Evolutionary conservation across 2,797 vertebrate species (phyloP), one percentile per base, ranked within the genome.

Genomic region (Euthynnus affinis): DNA sequence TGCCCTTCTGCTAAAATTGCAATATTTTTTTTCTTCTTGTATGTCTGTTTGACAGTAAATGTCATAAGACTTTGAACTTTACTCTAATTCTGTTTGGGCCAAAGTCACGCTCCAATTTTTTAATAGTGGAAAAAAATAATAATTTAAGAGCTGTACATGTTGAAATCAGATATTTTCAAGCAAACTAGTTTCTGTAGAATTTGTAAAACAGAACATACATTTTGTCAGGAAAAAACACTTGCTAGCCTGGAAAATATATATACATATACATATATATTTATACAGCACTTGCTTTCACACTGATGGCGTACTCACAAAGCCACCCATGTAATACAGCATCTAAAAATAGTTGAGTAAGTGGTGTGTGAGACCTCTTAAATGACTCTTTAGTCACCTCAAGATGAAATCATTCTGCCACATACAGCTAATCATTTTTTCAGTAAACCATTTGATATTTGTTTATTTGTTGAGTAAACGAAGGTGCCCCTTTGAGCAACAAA

Each of bases 401-500:
- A 76, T 78, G 29, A 76, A 90, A 70, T 73, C 49, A 49, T 55
- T 52, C 71, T 13, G 71, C 76, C 71, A 65, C 74, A 70, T 88
- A 84, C 79, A 42, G 53, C 79, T 79, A 64, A 88, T 84, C 29
- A 37, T 85, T 92, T 84, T 80, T 82, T 76, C 76, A 74, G 75
- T 62, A 77, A 89, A 89, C 66, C 22, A n/a, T 76, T 56, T 62
- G 65, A 79, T 89, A 83, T 92, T 92, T 92, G 76, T 86, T 64
- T 89, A 84, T 92, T 93, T 92, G 76, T 87, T 53, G 62, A 90
- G 83, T 78, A 87, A 91, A 92, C 83, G 5, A 42, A 40, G 83
- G 73, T 71, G 62, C 70, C 74, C 65, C 76, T 82, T 88, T 60
- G 65, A 71, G 81, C 83, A 81, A 74, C 81, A 85, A 85, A 74